These are phyloP conservation scores for Chrysochloris asiatica DNA, from an alignment of 2,113 vertebrate genomes.

Conservation along the genomic window DNA sequence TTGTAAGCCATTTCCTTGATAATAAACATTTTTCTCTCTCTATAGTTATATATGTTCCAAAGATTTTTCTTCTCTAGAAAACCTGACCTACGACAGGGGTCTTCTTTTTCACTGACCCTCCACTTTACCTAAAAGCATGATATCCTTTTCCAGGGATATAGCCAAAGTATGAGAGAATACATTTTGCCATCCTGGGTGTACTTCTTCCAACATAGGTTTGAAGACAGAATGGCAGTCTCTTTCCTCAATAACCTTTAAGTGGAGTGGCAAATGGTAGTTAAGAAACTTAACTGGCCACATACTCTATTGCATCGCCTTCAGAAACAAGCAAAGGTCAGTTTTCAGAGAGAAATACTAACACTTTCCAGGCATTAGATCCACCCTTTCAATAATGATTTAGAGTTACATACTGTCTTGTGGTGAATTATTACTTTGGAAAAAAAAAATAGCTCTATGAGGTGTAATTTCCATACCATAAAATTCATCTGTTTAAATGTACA, in stretches of 20 bases:
- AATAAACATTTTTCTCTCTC: too few species aligned
- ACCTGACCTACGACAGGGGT: too few species aligned
- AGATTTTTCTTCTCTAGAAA: too few species aligned
- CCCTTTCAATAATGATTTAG: neutral
- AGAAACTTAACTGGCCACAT: neutral
- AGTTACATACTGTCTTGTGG: neutral
- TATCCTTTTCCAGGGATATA: neutral
- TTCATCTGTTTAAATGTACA: constrained; percentile 7
- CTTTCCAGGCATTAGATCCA: neutral
- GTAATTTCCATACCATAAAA: neutral
- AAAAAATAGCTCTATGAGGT: neutral
- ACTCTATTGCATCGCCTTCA: constrained; percentile 11
- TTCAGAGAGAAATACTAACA: neutral
- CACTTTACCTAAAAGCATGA: too few species aligned
- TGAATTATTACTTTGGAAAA: neutral
- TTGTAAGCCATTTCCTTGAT: too few species aligned
- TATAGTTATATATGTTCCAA: too few species aligned
- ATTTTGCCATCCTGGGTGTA: too few species aligned
- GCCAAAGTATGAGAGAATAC: too few species aligned
- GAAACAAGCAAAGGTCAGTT: neutral
- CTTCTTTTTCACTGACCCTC: too few species aligned
- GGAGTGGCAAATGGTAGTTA: neutral
- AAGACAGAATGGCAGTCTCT: neutral
- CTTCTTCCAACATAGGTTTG: neutral
- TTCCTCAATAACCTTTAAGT: neutral